Conservation (phyloP, 2,113 vertebrate genomes). For the Neodon shergylaensis region DNA sequence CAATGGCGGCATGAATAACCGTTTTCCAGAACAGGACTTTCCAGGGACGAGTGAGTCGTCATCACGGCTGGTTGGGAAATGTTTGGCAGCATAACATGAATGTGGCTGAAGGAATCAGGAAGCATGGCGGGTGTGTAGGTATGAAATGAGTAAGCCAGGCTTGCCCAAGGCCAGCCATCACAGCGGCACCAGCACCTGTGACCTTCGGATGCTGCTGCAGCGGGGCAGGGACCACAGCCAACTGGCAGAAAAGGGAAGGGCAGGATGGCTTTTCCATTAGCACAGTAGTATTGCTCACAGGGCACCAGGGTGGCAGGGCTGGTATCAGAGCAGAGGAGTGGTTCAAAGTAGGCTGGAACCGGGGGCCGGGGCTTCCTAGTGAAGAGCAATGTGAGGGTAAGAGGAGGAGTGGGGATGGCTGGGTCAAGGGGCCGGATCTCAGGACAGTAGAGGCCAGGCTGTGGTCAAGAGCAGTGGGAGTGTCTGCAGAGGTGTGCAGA, state of each 20-base stretch:
- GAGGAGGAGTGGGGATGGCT: too few species aligned
- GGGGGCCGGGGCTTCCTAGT: too few species aligned
- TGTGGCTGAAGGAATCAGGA: neutral
- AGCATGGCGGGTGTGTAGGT: fast-evolving
- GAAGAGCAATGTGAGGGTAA: neutral
- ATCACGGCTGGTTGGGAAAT: neutral
- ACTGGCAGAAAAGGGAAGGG: neutral
- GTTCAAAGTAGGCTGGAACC: neutral
- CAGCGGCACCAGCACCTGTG: neutral
- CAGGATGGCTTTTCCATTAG: conserved; percentile 25
- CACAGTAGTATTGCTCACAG: conserved; percentile 24
- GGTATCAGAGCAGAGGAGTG: neutral
- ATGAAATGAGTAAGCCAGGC: neutral
- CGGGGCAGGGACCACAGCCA: neutral
- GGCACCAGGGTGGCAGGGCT: neutral
- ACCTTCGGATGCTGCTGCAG: neutral
- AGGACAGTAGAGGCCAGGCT: neutral
- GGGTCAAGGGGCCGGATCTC: neutral
- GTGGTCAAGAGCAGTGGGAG: neutral
- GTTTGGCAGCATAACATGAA: neutral
- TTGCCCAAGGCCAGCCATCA: fast-evolving
- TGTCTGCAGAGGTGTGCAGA: neutral
- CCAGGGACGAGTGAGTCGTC: neutral
- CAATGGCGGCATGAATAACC: conserved; percentile 1
- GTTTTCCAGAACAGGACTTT: conserved; percentile 20